These are phyloP conservation scores for Fopius arisanus DNA, from an alignment of 1,140 invertebrate genomes.

Conservation along the genomic window DNA sequence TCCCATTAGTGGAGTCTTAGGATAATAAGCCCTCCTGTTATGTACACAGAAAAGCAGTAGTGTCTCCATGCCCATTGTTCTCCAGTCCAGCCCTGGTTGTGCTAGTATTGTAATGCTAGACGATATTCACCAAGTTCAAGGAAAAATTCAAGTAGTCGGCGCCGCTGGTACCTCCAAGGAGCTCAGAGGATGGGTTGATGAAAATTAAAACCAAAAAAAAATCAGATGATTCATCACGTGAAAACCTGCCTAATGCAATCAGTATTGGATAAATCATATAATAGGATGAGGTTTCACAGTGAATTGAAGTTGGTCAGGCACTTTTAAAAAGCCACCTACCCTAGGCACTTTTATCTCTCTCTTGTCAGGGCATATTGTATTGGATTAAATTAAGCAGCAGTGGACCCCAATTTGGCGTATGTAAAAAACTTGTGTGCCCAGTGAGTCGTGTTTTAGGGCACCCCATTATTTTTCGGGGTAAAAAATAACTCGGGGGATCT, in stretches of 20 bases:
- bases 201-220: no score
- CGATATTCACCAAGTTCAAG: background rate
- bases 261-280: slow-evolving; percentile 57
- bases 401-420: slow-evolving; percentile 26
- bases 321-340: slow-evolving; percentile 61
- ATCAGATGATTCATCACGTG: slow-evolving; percentile 22
- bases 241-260: slow-evolving; percentile 54
- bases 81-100: no score
- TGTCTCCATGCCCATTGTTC: background rate
- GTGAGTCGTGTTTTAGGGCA: slow-evolving; percentile 54
- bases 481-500: slow-evolving; percentile 14
- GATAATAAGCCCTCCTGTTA: background rate
- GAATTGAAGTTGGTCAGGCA: slow-evolving; percentile 56
- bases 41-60: background rate
- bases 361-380: slow-evolving; percentile 58
- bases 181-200: background rate
- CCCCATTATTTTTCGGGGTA: background rate
- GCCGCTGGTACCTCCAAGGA: no score
- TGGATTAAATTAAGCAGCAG: slow-evolving; percentile 62
- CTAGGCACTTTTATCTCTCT: slow-evolving; percentile 42
- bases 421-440: slow-evolving; percentile 60
- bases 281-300: slow-evolving; percentile 63
- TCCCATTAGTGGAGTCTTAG: background rate
- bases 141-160: background rate
- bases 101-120: no score